These are phyloP conservation scores for Blera fallax DNA, from an alignment of 2,888 invertebrate genomes.

Conservation along the genomic window DNA sequence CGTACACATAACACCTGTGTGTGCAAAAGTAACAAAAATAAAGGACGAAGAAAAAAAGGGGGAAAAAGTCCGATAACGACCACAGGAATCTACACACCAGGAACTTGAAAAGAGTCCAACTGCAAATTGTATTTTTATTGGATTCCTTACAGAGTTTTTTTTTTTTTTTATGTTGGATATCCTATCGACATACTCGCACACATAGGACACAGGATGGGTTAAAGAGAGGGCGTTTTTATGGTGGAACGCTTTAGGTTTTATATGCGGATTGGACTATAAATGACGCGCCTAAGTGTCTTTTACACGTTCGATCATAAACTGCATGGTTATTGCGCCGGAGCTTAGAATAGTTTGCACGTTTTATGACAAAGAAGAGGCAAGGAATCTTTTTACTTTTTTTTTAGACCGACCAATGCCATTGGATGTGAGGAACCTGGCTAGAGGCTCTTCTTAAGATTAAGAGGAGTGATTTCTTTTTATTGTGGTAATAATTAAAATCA, in stretches of 20 bases:
- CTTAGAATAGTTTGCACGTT: slow-evolving; percentile 42
- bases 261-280: slow-evolving; percentile 63
- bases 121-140: slow-evolving; percentile 71
- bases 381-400: neutral
- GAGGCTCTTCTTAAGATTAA: slow-evolving; percentile 7
- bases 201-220: slow-evolving; percentile 20
- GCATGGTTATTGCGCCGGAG: slow-evolving; percentile 55
- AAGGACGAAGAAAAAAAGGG: slow-evolving; percentile 4
- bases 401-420: neutral
- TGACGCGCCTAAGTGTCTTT: slow-evolving; percentile 67
- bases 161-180: slow-evolving; percentile 52
- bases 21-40: slow-evolving; percentile 40
- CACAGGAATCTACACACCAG: slow-evolving; percentile 60
- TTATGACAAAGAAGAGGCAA: slow-evolving; percentile 26
- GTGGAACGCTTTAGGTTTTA: slow-evolving; percentile 62
- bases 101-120: slow-evolving; percentile 63
- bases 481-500: slow-evolving; percentile 45
- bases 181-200: slow-evolving; percentile 2
- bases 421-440: neutral
- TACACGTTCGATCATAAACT: slow-evolving; percentile 69
- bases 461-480: slow-evolving; percentile 41
- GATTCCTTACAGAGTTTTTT: slow-evolving; percentile 60
- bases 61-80: slow-evolving; percentile 65
- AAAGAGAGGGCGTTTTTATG: slow-evolving; percentile 43
- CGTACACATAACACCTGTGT: slow-evolving; percentile 52